Percentiles rank a stretch among this genome's conserved stretches.
Evolutionary conservation across 1,140 invertebrate species (phyloP).

Genomic region (Cylas formicarius): DNA sequence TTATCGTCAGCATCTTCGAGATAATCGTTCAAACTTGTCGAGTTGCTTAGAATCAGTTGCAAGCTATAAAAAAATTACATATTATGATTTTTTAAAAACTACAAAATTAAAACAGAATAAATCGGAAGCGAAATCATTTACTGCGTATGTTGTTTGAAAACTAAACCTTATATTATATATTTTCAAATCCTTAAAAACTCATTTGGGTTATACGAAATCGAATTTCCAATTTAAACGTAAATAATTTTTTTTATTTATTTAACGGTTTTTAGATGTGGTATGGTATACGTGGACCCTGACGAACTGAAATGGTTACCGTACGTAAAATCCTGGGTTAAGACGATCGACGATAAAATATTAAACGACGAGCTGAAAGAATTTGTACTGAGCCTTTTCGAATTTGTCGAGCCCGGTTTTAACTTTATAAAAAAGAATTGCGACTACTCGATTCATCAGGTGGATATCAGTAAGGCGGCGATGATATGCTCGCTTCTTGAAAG

Average conservation of each 20-base stretch:
- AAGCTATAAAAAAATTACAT: too few relatives aligned
- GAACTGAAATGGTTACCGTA: slow-evolving; percentile 75
- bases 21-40: too few relatives aligned
- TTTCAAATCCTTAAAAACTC: too few relatives aligned
- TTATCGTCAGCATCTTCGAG: too few relatives aligned
- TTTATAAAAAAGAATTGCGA: slow-evolving; percentile 60
- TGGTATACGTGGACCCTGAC: slow-evolving; percentile 84
- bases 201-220: too few relatives aligned
- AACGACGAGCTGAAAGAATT: slow-evolving; percentile 49
- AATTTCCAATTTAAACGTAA: too few relatives aligned
- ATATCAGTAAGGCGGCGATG: slow-evolving; percentile 70
- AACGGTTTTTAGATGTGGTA: slow-evolving; percentile 53
- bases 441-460: slow-evolving; percentile 59
- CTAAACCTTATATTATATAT: too few relatives aligned
- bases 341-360: slow-evolving; percentile 48
- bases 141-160: too few relatives aligned
- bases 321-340: slow-evolving; percentile 71
- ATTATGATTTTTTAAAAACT: too few relatives aligned
- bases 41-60: too few relatives aligned
- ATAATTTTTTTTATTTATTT: slow-evolving; percentile 2
- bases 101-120: too few relatives aligned
- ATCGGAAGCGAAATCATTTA: too few relatives aligned
- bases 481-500: slow-evolving; percentile 67
- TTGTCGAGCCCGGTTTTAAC: slow-evolving; percentile 56
- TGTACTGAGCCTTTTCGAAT: slow-evolving; percentile 54